Evolutionary conservation across 2,888 invertebrate genomes (phyloP).

Genomic region (Mythimna vitellina): DNA sequence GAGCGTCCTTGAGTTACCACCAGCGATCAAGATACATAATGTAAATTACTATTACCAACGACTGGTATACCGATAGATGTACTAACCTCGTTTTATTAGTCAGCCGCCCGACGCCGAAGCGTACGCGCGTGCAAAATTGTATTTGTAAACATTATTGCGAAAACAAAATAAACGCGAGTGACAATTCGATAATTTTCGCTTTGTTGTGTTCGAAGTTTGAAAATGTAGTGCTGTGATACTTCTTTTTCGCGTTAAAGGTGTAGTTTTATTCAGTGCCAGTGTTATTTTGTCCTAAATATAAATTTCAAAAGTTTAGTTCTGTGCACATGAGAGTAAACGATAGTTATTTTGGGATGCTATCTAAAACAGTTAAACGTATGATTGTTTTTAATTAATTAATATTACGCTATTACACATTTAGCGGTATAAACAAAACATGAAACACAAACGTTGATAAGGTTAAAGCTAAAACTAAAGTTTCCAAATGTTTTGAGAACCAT

Average conservation of each 20-base stretch:
- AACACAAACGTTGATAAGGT: neutral
- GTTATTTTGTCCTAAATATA: conserved; percentile 3
- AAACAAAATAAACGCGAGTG: conserved; percentile 38
- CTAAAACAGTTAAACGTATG: conserved; percentile 1
- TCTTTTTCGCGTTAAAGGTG: neutral
- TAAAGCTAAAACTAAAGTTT: conserved; percentile 51
- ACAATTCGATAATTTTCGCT: neutral
- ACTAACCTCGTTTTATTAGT: conserved; percentile 56
- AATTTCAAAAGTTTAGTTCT: conserved; percentile 15
- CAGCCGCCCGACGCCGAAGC: conserved; percentile 26
- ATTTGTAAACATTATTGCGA: conserved; percentile 37
- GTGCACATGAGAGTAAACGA: conserved; percentile 13
- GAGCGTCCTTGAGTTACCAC: conserved; percentile 27
- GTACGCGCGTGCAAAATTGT: conserved; percentile 38
- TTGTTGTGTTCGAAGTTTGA: conserved; percentile 18
- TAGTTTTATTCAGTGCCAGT: conserved; percentile 34
- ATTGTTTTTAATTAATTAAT: conserved; percentile 24
- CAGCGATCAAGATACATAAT: conserved; percentile 26
- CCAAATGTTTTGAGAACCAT: neutral
- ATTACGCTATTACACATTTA: conserved; percentile 10
- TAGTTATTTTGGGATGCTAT: conserved; percentile 8
- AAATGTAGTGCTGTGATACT: conserved; percentile 10
- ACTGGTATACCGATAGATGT: conserved; percentile 31
- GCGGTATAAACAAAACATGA: neutral
- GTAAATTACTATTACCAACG: conserved; percentile 38